Evolutionary conservation across 2,888 invertebrate genomes (phyloP), one percentile per base, ranked within the genome.

Genomic region (Xanthia togata): DNA sequence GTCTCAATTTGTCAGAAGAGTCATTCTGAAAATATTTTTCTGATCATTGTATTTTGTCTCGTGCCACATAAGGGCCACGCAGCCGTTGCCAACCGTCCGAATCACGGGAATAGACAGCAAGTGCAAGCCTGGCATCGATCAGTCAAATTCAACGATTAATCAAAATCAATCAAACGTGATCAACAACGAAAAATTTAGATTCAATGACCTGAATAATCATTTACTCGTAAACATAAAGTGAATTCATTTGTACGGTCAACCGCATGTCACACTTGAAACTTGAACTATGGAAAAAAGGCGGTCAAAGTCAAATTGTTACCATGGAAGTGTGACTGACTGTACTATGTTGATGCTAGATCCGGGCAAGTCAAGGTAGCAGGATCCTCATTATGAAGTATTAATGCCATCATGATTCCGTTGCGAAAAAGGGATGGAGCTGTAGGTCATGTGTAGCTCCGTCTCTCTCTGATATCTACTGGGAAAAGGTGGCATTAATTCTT

Each of bases 181-280:
- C 59, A 76, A 64, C 68, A 75, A 69, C 59, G 44, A 59, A 68
- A 79, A 75, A 59, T 55, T 69, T 17, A 69, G 26, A 76, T 82
- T 68, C 68, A 76, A 82, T 76, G 76, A 76, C 82, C 76, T 69
- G 53, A 79, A 76, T 76, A 82, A 81, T 47, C 44, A 81, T 55
- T 73, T 72, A n/a, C n/a, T n/a, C n/a, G n/a, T n/a, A 63, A 72
- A 47, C 63, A 41, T 79, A 79, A 50, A 70, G 72, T 26, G 26
- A 47, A 72, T 35, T 80, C 44, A 44, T 62, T 80, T 62, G 35
- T 70, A 60, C 26, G 35, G 44, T 23, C 80, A 70, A 76, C 59
- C 50, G 59, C 79, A 70, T 12, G 59, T 12, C 41, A 47, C 8
- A 31, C 20, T 50, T 76, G 50, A 79, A 53, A 79, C 20, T 59